Evolutionary conservation across 2,113 vertebrate species (phyloP), one percentile per base, ranked within the genome.

Genomic region (Otus sunia): DNA sequence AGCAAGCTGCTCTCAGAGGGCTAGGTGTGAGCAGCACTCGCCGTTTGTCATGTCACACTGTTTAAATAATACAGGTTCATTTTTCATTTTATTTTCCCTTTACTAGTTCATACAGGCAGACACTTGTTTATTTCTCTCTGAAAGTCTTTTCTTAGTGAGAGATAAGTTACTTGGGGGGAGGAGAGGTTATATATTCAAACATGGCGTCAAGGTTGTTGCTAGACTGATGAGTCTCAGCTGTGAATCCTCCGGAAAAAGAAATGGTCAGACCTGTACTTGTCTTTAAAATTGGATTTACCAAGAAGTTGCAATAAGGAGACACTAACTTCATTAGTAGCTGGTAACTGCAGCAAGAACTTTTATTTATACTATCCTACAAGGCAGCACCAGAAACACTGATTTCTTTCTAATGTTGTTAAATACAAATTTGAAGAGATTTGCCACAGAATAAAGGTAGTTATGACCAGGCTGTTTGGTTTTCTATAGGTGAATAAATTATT

Each of bases 1-100:
- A 83, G 90, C 9, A 74, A 78, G 85, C 93, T 95, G 95, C 91
- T 88, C 91, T 77, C 47, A 6, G 64, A 49, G 71, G 68, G 77
- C 76, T 80, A 92, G 58, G 69, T 58, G 74, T 95, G 82, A 62
- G 50, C 43, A 62, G 67, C 36, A 10, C 88, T 92, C 19, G 82
- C 78, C 72, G 88, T 96, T 94, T 89, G 55, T 86, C 94, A 91
- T 83, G 78, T 89, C 91, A 76, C 79, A 92, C 58, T 93, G 91
- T 94, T 97, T 97, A 94, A 86, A 92, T 68, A 88, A 92, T 92
- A 90, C 39, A 53, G 84, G 77, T 79, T 91, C 84, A 86, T 96
- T 88, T 89, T 81, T 96, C 82, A 78, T 72, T 92, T 74, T 89
- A 94, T 95, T 94, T 94, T 88, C 82, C 86, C 78, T 95, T 95